A percentile compares a stretch with the other conserved stretches of the same genome.
Evolutionary conservation across 2,888 invertebrate genomes (phyloP).

Genomic region (Oscheius onirici): DNA sequence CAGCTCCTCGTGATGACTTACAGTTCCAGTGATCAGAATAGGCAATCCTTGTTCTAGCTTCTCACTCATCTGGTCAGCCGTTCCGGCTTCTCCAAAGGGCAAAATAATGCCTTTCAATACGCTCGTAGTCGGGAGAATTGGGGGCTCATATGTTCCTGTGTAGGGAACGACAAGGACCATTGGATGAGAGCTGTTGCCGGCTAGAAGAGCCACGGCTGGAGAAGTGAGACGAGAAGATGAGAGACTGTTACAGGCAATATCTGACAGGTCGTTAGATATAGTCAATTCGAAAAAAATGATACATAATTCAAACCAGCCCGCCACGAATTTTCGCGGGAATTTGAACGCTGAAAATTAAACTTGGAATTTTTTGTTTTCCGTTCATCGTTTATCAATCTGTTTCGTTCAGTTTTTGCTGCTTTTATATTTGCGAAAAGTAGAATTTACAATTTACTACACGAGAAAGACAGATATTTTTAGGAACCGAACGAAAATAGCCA

Average conservation of each 20-base stretch:
- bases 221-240: not conserved
- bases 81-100: constrained; percentile 21
- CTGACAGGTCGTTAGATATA: too few species aligned
- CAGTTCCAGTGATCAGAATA: constrained; percentile 12
- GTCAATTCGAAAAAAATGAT: too few species aligned
- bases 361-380: too few species aligned
- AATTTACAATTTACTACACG: too few species aligned
- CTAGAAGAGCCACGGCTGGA: not conserved
- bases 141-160: not conserved
- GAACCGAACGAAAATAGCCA: too few species aligned
- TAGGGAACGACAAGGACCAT: constrained; percentile 3
- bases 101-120: not conserved
- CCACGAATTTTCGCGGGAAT: too few species aligned
- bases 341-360: too few species aligned
- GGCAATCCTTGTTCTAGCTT: constrained; percentile 16
- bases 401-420: too few species aligned
- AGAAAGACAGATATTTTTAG: too few species aligned
- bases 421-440: too few species aligned
- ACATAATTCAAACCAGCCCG: too few species aligned
- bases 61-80: constrained; percentile 10
- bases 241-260: constrained; percentile 34
- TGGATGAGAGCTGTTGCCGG: not conserved
- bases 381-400: too few species aligned
- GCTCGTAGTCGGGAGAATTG: not conserved
- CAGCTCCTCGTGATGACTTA: not conserved